Evolutionary conservation across 35 echinoderm and acorn worm genomes (phyloP).

Genomic region (Amphiura filiformis): DNA sequence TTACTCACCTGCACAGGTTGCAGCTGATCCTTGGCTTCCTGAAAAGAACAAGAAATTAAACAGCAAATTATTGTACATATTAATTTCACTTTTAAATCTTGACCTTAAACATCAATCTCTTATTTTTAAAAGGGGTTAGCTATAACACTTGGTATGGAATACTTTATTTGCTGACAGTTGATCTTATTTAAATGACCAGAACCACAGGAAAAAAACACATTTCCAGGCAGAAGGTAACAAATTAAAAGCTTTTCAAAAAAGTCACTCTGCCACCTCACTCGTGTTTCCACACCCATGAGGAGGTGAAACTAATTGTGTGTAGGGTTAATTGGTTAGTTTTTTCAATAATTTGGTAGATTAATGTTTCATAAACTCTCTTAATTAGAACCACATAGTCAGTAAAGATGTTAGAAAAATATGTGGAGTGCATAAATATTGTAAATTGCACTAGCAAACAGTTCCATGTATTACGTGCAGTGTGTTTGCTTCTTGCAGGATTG

Average conservation of each 20-base stretch:
- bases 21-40: constrained; percentile 63
- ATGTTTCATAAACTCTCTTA: neutral
- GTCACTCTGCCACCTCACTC: neutral
- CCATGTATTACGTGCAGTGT: too few relatives aligned
- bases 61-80: neutral
- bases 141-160: neutral
- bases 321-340: neutral
- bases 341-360: neutral
- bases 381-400: neutral
- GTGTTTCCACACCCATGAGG: neutral
- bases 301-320: neutral
- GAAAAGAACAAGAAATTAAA: neutral
- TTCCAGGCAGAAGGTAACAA: neutral
- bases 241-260: neutral
- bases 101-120: neutral
- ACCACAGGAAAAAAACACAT: neutral
- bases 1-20: constrained; percentile 70
- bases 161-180: neutral
- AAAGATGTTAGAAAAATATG: too few relatives aligned
- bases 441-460: too few relatives aligned
- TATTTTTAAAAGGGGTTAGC: neutral
- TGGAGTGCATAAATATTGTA: too few relatives aligned
- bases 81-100: too few relatives aligned
- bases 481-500: too few relatives aligned
- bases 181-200: neutral